Conservation (phyloP, 2,888 invertebrate genomes). For the Meteorus colon region DNA sequence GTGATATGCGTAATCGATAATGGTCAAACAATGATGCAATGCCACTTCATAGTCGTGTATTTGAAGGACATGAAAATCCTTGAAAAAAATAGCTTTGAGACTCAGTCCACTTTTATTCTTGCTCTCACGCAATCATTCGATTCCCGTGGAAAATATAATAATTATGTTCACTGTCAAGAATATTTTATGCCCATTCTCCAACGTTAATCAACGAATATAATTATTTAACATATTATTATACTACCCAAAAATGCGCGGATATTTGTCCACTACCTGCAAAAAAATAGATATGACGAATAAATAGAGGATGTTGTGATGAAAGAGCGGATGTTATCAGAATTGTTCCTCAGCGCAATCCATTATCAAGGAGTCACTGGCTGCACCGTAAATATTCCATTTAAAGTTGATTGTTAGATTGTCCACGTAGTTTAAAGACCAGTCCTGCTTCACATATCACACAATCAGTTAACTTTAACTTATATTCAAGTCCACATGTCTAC, state of each 20-base stretch:
- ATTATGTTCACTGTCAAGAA: not conserved
- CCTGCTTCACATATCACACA: conserved; percentile 58
- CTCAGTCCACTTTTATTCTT: conserved; percentile 36
- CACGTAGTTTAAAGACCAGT: conserved; percentile 56
- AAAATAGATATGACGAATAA: not conserved
- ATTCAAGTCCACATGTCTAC: conserved; percentile 18
- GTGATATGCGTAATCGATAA: conserved; percentile 14
- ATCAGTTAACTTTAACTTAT: conserved; percentile 50
- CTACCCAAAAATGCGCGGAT: not conserved
- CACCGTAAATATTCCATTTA: conserved; percentile 64
- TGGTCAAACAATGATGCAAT: conserved; percentile 27
- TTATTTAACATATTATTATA: not conserved
- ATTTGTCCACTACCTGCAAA: not conserved
- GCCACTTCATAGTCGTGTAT: conserved; percentile 28
- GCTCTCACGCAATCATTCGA: conserved; percentile 23
- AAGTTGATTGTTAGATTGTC: conserved; percentile 65
- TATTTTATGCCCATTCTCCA: not conserved
- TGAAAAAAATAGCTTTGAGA: conserved; percentile 51
- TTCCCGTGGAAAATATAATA: conserved; percentile 20
- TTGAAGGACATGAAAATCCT: conserved; percentile 44
- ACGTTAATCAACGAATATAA: not conserved
- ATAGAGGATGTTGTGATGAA: conserved; percentile 41
- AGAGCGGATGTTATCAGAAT: conserved; percentile 47
- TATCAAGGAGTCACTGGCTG: conserved; percentile 45
- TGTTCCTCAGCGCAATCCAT: conserved; percentile 44